Evolutionary conservation across 1,140 invertebrate genomes (phyloP), one percentile per base, ranked within the genome.

Genomic region (Atopsyche davidsoni): DNA sequence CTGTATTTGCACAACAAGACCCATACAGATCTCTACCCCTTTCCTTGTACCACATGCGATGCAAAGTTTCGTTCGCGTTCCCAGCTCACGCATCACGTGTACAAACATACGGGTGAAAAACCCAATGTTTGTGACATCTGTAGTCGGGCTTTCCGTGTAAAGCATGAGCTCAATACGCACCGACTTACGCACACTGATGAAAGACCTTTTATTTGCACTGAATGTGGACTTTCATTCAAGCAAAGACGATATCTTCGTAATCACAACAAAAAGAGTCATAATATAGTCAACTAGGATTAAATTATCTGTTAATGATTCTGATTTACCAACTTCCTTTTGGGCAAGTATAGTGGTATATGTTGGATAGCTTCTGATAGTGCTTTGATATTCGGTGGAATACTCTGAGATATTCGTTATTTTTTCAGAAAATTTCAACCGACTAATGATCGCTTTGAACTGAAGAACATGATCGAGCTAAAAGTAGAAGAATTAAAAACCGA

Each of bases 61-160:
- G 74, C 81, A 40, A 68, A 70, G 24, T 85, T 83, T 60, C 67
- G 77, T 25, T 76, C 78, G 4, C 76, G 72, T 32, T 72, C 77
- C 9, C 70, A 77, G 1, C 62, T 83, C 6, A 61, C 73, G 38
- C 55, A 78, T 38, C 82, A 85, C 60, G 60, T 75, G 1, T 74
- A 78, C 1, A 75, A 75, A 39, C 85, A 87, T 61, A 81, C 80
- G 0, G 79, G 79, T 3, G 81, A 85, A 46, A 75, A 82, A 50
- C 81, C 83, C 2, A 79, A 79, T 63, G 67, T 65, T 4, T 87
- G 85, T 62, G 68, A 71, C 6, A 61, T 75, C 4, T 87, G 86
- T 61, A 70, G 72, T 2, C 75, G 75, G 41, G 55, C 65, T 2
- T 85, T 82, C 58, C 64, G 76, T 2, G 69, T 75, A 22, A 70